These are phyloP conservation scores for Cotesia vestalis DNA, from an alignment of 1,140 invertebrate species.

Conservation along the genomic window DNA sequence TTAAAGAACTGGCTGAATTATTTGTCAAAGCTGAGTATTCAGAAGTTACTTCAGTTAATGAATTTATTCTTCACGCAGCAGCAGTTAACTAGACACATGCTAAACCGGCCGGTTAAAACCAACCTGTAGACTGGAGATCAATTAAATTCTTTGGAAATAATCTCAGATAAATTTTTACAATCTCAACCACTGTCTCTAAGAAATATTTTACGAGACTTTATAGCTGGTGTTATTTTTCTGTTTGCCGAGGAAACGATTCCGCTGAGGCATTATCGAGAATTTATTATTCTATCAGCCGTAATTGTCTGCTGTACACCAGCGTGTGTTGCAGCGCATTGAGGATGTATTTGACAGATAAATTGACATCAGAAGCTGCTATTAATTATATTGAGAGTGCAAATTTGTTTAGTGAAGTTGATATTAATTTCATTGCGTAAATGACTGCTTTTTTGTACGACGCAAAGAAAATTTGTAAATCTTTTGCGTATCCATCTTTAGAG, in stretches of 20 bases:
- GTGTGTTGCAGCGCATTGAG: no score
- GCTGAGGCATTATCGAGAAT: conserved; percentile 5
- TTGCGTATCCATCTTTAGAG: no score
- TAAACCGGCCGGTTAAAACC: conserved; percentile 13
- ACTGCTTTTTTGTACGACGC: no score
- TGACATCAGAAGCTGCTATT: conserved; percentile 25
- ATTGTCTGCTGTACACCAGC: no score
- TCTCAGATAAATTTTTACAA: conserved; percentile 43
- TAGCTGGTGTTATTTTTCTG: conserved; percentile 42
- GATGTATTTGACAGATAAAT: no score
- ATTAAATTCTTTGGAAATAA: conserved; percentile 29
- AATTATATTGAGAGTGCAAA: conserved; percentile 39
- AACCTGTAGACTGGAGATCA: conserved; percentile 39
- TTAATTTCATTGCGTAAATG: no score
- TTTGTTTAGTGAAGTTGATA: conserved; percentile 23
- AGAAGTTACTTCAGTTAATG: conserved; percentile 36
- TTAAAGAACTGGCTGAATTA: conserved; percentile 44
- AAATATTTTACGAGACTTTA: conserved; percentile 44
- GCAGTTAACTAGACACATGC: conserved; percentile 28
- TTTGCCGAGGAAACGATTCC: neutral
- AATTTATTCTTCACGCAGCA: conserved; percentile 42
- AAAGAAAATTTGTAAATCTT: no score
- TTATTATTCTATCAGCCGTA: no score
- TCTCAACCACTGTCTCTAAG: conserved; percentile 46
- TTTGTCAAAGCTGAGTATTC: conserved; percentile 36